A percentile compares a stretch with the other conserved stretches of the same genome.
Evolutionary conservation across 2,888 invertebrate genomes (phyloP).

Genomic region (Torymus tubicola): DNA sequence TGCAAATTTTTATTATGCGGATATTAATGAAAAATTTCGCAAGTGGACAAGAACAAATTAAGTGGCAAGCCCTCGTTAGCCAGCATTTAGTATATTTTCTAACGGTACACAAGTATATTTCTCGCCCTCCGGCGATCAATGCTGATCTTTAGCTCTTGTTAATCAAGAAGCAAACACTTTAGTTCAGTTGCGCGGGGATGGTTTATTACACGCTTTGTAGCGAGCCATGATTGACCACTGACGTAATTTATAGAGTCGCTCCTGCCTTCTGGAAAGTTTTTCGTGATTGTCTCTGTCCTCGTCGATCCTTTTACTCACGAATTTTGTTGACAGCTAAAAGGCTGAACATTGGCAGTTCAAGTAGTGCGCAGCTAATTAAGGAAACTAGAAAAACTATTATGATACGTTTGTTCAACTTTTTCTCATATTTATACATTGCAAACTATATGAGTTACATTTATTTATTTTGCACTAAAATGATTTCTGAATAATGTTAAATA

Average conservation of each 20-base stretch:
- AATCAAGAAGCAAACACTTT: slow-evolving; percentile 23
- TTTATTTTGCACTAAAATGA: too few relatives aligned
- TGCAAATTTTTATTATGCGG: too few relatives aligned
- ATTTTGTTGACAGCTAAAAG: slow-evolving; percentile 1
- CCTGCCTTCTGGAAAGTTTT: slow-evolving; percentile 16
- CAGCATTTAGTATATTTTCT: slow-evolving; percentile 5
- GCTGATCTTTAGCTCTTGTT: neutral
- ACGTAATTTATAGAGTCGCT: slow-evolving; percentile 48
- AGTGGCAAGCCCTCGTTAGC: neutral
- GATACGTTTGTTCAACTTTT: neutral
- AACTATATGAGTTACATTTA: too few relatives aligned
- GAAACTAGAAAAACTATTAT: neutral
- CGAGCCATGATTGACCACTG: slow-evolving; percentile 36
- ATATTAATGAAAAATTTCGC: too few relatives aligned
- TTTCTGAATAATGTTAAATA: too few relatives aligned
- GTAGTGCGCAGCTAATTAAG: slow-evolving; percentile 1
- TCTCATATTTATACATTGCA: too few relatives aligned
- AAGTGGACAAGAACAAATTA: slow-evolving; percentile 1
- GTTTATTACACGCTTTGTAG: slow-evolving; percentile 13
- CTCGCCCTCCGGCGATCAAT: slow-evolving; percentile 8
- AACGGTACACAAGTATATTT: neutral
- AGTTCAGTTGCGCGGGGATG: slow-evolving; percentile 17
- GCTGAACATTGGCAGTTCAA: neutral
- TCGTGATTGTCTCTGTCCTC: neutral
- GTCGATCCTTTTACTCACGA: neutral